A percentile compares a stretch with the other conserved stretches of the same genome.
Evolutionary conservation across 2,113 vertebrate genomes (phyloP).

Genomic region (Aix galericulata): DNA sequence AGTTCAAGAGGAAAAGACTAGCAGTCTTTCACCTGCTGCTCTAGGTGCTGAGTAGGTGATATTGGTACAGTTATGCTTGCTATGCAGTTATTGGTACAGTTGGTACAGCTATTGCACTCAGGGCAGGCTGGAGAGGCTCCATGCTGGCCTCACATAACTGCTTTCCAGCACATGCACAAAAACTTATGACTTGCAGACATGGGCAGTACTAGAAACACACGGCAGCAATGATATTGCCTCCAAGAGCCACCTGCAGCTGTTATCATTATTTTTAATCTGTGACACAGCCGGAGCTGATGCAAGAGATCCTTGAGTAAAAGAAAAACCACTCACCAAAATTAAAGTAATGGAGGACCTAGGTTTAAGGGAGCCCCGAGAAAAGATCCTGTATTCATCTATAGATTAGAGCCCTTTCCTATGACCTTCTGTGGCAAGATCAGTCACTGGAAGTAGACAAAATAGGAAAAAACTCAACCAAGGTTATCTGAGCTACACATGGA

Average conservation of each 20-base stretch:
- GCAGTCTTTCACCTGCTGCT: background rate
- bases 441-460: background rate
- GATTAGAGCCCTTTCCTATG: background rate
- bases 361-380: background rate
- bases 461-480: background rate
- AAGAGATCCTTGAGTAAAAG: background rate
- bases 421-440: background rate
- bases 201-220: background rate
- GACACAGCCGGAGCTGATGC: background rate
- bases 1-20: background rate
- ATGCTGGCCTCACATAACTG: fast-evolving
- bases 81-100: too few species aligned
- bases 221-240: background rate
- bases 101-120: background rate
- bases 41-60: background rate
- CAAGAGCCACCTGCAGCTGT: background rate
- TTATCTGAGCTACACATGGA: background rate
- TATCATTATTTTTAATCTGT: background rate
- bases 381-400: background rate
- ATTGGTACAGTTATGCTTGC: background rate
- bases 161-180: background rate
- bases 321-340: background rate
- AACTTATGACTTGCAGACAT: background rate
- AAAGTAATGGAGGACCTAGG: fast-evolving
- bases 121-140: background rate